phyloP scores from a whole-genome alignment of 1,140 invertebrate species.

The Pseudomyrmex pallidus region DNA sequence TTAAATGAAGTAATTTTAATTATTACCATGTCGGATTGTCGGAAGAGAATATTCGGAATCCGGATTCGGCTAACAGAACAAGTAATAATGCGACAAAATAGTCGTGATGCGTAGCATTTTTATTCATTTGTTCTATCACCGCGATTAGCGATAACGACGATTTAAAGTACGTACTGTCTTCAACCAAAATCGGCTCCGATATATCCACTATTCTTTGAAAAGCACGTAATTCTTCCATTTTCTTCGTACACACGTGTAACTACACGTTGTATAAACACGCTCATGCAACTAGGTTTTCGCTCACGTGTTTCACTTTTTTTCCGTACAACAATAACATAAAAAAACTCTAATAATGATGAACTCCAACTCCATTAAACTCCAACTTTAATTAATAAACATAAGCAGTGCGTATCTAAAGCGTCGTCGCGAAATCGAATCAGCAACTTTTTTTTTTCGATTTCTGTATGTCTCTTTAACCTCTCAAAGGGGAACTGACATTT shows the following conservation, averaged over 20 bases:
- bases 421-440: too few species aligned
- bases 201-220: conserved; percentile 37
- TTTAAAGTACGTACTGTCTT: conserved; percentile 71
- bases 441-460: too few species aligned
- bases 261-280: too few species aligned
- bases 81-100: conserved; percentile 75
- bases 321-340: too few species aligned
- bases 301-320: too few species aligned
- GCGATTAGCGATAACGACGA: conserved; percentile 64
- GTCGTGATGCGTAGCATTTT: conserved; percentile 70
- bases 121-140: conserved; percentile 55
- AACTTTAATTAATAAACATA: too few species aligned
- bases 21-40: background rate
- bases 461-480: too few species aligned
- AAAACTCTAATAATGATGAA: too few species aligned
- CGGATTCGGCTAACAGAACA: conserved; percentile 73
- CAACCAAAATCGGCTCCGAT: conserved; percentile 63
- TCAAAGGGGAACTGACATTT: too few species aligned
- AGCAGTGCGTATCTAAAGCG: too few species aligned
- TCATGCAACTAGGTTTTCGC: too few species aligned
- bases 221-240: conserved; percentile 4
- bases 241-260: background rate
- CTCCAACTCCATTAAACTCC: too few species aligned
- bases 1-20: background rate
- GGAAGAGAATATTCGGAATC: conserved; percentile 60